Conservation (phyloP, 1,140 invertebrate genomes). For the Bombus turneri region DNA sequence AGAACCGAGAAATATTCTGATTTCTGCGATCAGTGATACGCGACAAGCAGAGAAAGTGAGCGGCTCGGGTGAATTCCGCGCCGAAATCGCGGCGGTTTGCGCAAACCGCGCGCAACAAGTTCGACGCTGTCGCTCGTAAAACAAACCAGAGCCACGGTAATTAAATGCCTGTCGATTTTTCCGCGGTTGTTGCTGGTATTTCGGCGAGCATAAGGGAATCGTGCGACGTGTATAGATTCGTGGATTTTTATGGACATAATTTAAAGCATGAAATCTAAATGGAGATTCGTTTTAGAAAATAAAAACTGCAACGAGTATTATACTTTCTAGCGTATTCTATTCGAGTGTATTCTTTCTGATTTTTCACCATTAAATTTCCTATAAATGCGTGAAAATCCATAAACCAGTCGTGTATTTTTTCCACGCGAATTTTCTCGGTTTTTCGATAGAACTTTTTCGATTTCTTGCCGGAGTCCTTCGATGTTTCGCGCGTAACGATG, state of each 20-base stretch:
- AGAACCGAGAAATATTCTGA: background rate
- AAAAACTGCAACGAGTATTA: no score
- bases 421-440: no score
- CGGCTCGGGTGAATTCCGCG: background rate
- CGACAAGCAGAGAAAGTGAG: slow-evolving; percentile 18
- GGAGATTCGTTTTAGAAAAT: no score
- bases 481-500: background rate
- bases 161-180: slow-evolving; percentile 22
- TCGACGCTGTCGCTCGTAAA: slow-evolving; percentile 28
- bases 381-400: no score
- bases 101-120: slow-evolving; percentile 58
- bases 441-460: no score
- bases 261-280: no score
- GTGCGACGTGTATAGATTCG: background rate
- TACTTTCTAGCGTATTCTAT: no score
- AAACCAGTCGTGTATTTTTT: no score
- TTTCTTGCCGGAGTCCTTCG: no score
- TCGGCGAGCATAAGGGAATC: no score
- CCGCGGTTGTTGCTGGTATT: background rate
- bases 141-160: background rate
- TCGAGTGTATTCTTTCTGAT: no score
- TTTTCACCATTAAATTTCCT: no score
- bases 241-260: background rate
- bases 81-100: slow-evolving; percentile 41
- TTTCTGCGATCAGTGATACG: background rate